A percentile compares a stretch with the other conserved stretches of the same genome.
Conservation (phyloP, 2,888 invertebrate species). For the Melanotus villosus region DNA sequence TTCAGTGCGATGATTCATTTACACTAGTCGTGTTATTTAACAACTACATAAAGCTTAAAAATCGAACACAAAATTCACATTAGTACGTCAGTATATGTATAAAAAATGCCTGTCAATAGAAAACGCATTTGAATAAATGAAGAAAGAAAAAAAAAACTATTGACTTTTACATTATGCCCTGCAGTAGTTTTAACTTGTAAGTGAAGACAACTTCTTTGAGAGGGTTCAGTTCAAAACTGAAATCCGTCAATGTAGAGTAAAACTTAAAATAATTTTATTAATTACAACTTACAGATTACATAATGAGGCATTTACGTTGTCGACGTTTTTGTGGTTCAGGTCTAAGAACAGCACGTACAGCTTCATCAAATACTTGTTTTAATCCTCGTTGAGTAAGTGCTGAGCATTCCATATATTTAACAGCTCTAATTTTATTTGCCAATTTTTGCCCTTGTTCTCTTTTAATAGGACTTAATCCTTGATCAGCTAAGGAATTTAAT, state of each 20-base stretch:
- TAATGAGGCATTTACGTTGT: slow-evolving; percentile 86
- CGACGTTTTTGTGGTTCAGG: slow-evolving; percentile 97
- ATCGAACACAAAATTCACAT: slow-evolving; percentile 14
- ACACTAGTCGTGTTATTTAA: slow-evolving; percentile 11
- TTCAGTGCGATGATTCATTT: slow-evolving; percentile 13
- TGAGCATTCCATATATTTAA: slow-evolving; percentile 99
- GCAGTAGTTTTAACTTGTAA: slow-evolving; percentile 32
- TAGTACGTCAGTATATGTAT: slow-evolving; percentile 14
- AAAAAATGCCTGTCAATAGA: slow-evolving; percentile 20
- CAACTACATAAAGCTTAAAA: slow-evolving; percentile 13
- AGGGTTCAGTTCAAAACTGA: slow-evolving; percentile 24
- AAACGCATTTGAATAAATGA: not conserved
- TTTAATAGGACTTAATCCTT: slow-evolving; percentile 96
- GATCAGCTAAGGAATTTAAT: slow-evolving; percentile 89
- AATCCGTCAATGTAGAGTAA: not conserved
- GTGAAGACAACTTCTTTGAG: slow-evolving; percentile 28
- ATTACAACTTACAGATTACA: slow-evolving; percentile 58
- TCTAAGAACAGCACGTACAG: slow-evolving; percentile 95
- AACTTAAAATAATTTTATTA: not conserved
- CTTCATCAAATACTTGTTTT: slow-evolving; percentile 99
- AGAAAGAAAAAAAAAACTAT: slow-evolving; percentile 22
- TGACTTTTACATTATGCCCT: slow-evolving; percentile 37
- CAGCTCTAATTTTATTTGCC: slow-evolving; percentile 98
- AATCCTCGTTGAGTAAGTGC: slow-evolving; percentile 98
- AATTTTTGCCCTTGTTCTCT: slow-evolving; percentile 98